phyloP scores from a whole-genome alignment of 1,140 invertebrate species.

The Prorops nasuta region DNA sequence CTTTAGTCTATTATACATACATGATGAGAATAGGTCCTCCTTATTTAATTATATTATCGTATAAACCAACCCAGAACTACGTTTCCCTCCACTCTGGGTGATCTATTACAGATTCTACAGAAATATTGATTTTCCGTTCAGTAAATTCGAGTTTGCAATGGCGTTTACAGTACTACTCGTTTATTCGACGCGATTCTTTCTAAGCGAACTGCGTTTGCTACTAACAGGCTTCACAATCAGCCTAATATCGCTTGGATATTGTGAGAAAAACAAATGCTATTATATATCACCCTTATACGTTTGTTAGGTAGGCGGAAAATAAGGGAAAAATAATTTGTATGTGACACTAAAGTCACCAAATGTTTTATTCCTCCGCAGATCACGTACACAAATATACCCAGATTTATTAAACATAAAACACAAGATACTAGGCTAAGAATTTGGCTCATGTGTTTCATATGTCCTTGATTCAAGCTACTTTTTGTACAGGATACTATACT shows the following conservation, averaged over 20 bases:
- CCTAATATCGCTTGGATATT: constrained; percentile 29
- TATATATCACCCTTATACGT: constrained; percentile 30
- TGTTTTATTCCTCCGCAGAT: too few relatives aligned
- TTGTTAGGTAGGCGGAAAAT: constrained; percentile 28
- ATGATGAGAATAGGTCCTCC: constrained; percentile 34
- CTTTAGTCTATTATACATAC: constrained; percentile 34
- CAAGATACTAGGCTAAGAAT: constrained; percentile 36
- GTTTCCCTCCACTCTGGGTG: too few relatives aligned
- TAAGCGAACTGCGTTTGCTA: constrained; percentile 25
- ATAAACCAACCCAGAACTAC: too few relatives aligned
- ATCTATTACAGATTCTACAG: too few relatives aligned
- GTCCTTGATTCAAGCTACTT: constrained; percentile 39
- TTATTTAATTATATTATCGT: constrained; percentile 38
- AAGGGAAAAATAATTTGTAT: constrained; percentile 14
- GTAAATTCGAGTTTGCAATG: too few relatives aligned
- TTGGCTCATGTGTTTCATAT: constrained; percentile 43
- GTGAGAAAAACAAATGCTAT: constrained; percentile 14
- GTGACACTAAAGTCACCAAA: too few relatives aligned
- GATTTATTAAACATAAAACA: constrained; percentile 24
- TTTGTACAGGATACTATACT: constrained; percentile 44
- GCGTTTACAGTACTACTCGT: too few relatives aligned
- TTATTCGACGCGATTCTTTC: constrained; percentile 23
- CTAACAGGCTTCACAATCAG: constrained; percentile 35
- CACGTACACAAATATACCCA: too few relatives aligned
- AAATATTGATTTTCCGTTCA: too few relatives aligned